phyloP scores from a whole-genome alignment of 2,113 vertebrate genomes.

The Scortum barcoo region DNA sequence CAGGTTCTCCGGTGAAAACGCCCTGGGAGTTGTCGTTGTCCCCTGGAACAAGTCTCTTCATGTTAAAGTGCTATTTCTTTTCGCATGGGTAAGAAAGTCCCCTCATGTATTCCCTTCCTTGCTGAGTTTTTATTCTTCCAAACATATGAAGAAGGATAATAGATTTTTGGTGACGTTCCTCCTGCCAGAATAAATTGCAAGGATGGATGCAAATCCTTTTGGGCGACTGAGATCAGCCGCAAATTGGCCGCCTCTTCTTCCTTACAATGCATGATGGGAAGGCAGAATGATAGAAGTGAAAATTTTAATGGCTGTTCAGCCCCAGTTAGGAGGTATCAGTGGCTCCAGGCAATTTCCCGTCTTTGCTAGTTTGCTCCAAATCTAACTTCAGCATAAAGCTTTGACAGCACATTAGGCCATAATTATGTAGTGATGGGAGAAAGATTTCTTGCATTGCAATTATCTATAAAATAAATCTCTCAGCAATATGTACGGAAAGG shows the following conservation, averaged over 20 bases:
- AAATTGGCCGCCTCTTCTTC: constrained; percentile 59
- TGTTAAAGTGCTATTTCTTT: constrained; percentile 38
- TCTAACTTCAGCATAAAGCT: constrained; percentile 34
- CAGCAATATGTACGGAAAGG: constrained; percentile 7
- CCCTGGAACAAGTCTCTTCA: constrained; percentile 16
- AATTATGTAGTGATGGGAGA: constrained; percentile 4
- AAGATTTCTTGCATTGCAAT: constrained; percentile 12
- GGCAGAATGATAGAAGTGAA: constrained; percentile 65
- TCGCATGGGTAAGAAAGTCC: constrained; percentile 25
- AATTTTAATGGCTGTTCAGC: constrained; percentile 67
- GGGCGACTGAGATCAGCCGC: constrained; percentile 41
- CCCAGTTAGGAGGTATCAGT: constrained; percentile 52
- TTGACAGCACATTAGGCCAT: constrained; percentile 24
- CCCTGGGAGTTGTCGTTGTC: not conserved
- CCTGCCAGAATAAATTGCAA: constrained; percentile 54
- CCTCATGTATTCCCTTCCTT: constrained; percentile 24
- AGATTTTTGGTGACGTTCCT: constrained; percentile 69
- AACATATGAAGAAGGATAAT: constrained; percentile 51
- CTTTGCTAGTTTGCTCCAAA: constrained; percentile 40
- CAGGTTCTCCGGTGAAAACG: not conserved
- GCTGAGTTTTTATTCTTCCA: too few species aligned
- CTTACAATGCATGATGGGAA: constrained; percentile 55
- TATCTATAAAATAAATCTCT: constrained; percentile 22
- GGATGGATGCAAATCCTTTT: constrained; percentile 68
- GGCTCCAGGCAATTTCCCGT: constrained; percentile 48